Evolutionary conservation across 37 sponge, comb jelly and placozoan species (phyloP).

Genomic region (Spongilla lacustris): DNA sequence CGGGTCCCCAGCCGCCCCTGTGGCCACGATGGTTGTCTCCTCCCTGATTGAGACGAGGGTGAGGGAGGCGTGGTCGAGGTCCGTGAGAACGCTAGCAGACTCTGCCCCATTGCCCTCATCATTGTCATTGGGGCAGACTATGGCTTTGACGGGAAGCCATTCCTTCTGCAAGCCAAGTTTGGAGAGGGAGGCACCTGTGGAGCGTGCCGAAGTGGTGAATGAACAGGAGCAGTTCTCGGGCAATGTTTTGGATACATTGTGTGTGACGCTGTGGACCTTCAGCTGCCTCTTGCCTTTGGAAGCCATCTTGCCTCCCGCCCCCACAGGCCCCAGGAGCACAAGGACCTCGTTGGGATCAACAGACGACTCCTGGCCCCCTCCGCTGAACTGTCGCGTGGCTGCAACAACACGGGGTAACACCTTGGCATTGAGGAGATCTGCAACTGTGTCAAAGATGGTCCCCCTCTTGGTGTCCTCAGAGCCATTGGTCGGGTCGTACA

Average conservation of each 20-base stretch:
- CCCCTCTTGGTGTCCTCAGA: conserved; percentile 36
- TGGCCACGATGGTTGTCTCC: background rate
- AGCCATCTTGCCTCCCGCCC: background rate
- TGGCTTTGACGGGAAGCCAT: background rate
- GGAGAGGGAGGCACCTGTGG: background rate
- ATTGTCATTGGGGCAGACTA: background rate
- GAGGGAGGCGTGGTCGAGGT: background rate
- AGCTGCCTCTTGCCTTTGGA: background rate
- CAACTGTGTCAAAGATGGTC: conserved; percentile 6
- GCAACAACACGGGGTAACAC: conserved; percentile 2
- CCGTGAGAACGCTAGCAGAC: background rate
- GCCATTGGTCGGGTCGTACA: conserved; percentile 56
- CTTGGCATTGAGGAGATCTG: background rate
- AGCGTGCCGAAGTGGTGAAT: background rate
- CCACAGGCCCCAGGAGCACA: background rate
- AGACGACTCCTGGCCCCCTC: conserved; percentile 1
- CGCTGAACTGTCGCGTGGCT: background rate
- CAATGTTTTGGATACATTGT: background rate
- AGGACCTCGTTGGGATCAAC: background rate
- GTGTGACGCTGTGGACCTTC: background rate
- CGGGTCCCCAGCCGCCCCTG: background rate
- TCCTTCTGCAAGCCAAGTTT: background rate
- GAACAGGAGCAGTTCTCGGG: background rate
- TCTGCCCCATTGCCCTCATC: background rate
- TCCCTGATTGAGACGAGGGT: background rate